Base-by-base conservation (phyloP, 1,140 invertebrate genomes). In the Phthorimaea operculella region DNA sequence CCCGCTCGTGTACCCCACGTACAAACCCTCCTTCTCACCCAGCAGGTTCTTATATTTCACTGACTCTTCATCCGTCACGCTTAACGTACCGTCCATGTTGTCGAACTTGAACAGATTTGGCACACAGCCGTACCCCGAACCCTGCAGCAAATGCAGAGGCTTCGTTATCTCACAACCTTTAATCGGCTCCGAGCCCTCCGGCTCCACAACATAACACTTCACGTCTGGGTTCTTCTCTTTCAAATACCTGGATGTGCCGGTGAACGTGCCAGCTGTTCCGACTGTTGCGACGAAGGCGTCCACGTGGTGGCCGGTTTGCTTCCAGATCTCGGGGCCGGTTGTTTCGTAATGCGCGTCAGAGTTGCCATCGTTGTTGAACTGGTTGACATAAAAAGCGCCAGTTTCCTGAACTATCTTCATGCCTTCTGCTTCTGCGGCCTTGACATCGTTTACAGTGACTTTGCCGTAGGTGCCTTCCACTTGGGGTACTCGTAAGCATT, bases 291-390 rank as follows among this genome's bases (percentile, higher is more conserved):
- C 59, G 34, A 84, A 84, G 1, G 66, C 81, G 28, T 84, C 81
- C 3, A 84, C 66, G 14, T 57, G 78, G 9, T 78, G 71, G 6
- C 79, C 81, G 11, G 75, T 82, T 53, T 84, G 81, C 34, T 63
- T 71, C 81, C 79, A 84, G 58, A 84, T 82, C 59, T 84, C 81
- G 1, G 81, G 81, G 0, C 81, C 81, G 17, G 79, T 84, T 3
- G 67, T 68, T 12, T 45, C 7, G 57, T 84, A 84, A 61, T 84
- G 81, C 0, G 81, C 59, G 10, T 71, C 59, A 0, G 65, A 48
- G 52, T 84, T 82, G 0, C 58, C 65, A 6, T 64, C 57, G 55
- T 84, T 84, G 33, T 70, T 75, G 44, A 82, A 82, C 42, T 84
- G 81, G 49, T 79, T 79, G 6, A 84, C 75, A 39, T 76, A 80